Base-by-base conservation (phyloP, 2,888 invertebrate genomes). In the Lamellibrachia satsuma region DNA sequence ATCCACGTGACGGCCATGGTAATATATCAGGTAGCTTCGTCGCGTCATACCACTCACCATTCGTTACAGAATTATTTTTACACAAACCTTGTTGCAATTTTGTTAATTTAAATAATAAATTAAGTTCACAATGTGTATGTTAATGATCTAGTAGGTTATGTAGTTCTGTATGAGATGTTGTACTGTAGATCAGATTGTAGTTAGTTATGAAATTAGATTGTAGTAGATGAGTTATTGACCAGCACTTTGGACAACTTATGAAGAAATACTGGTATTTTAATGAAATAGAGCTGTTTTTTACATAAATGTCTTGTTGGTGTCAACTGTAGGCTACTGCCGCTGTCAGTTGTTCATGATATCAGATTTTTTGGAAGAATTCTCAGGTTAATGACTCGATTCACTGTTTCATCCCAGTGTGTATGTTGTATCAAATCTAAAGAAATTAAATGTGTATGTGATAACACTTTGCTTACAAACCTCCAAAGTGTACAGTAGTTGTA, bases 71-170 rank as follows among this genome's bases (percentile, higher is more conserved):
- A 22, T 11, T 75, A 75, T 75, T 75, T 75, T 75, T 75, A 75
- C 75, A 75, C n/a, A n/a, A 75, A 75, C 75, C 75, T 75, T 22
- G 75, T 75, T 75, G 75, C 75, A 75, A 75, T 75, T 75, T 75
- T 22, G 22, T 75, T 75, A 75, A 75, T 75, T 75, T 75, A 75
- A 75, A n/a, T 22, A 75, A 75, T 75, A 75, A 75, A 75, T 75
- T 75, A 75, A 75, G 75, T 75, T 75, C 75, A 75, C 75, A 22
- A 75, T 22, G 22, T 75, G 75, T 75, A 75, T 75, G 75, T 75
- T 75, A n/a, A 75, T 75, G 15, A 75, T 75, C 15, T 75, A 75
- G 75, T 75, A 75, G 75, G 39, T 57, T 57, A 57, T 15, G 57
- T 57, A 57, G 75, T 75, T 22, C 6, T 75, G 75, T 75, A 75